Evolutionary conservation across 2,888 invertebrate genomes (phyloP).

Genomic region (Hofmannophila pseudospretella): DNA sequence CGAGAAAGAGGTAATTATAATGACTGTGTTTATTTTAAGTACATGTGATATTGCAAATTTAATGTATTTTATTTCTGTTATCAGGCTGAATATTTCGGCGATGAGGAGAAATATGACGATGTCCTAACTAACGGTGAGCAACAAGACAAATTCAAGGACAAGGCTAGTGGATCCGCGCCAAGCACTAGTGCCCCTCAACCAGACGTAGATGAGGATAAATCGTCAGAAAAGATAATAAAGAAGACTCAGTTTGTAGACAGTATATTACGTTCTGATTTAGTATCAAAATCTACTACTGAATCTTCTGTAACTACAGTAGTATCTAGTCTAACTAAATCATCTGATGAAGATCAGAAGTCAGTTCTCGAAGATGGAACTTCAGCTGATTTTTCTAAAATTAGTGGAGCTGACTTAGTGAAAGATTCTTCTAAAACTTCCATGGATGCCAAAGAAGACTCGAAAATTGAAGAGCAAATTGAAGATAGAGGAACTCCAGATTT

Average conservation of each 20-base stretch:
- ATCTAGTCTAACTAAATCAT: slow-evolving; percentile 66
- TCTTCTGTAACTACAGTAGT: slow-evolving; percentile 69
- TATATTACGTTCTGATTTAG: slow-evolving; percentile 48
- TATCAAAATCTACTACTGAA: slow-evolving; percentile 70
- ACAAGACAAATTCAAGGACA: slow-evolving; percentile 24
- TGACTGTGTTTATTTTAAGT: slow-evolving; percentile 1
- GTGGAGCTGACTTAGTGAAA: slow-evolving; percentile 64
- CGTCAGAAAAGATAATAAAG: slow-evolving; percentile 35
- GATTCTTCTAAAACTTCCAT: slow-evolving; percentile 65
- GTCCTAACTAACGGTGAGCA: slow-evolving; percentile 27
- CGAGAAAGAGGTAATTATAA: slow-evolving; percentile 60
- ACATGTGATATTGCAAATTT: background rate
- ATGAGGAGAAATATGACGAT: slow-evolving; percentile 46
- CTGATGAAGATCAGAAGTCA: slow-evolving; percentile 67
- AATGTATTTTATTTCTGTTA: slow-evolving; percentile 12
- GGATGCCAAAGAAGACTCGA: slow-evolving; percentile 59
- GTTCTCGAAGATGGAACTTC: slow-evolving; percentile 67
- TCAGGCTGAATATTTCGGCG: slow-evolving; percentile 58
- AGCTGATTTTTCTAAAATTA: slow-evolving; percentile 67
- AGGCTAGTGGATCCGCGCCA: slow-evolving; percentile 20
- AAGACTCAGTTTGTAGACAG: slow-evolving; percentile 53
- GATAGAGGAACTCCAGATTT: slow-evolving; percentile 64
- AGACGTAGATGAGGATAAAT: slow-evolving; percentile 34
- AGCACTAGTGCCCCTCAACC: slow-evolving; percentile 30
- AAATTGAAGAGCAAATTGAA: slow-evolving; percentile 53